These are phyloP conservation scores for Xenopus petersii DNA, from an alignment of 2,797 vertebrate species.

Conservation along the genomic window DNA sequence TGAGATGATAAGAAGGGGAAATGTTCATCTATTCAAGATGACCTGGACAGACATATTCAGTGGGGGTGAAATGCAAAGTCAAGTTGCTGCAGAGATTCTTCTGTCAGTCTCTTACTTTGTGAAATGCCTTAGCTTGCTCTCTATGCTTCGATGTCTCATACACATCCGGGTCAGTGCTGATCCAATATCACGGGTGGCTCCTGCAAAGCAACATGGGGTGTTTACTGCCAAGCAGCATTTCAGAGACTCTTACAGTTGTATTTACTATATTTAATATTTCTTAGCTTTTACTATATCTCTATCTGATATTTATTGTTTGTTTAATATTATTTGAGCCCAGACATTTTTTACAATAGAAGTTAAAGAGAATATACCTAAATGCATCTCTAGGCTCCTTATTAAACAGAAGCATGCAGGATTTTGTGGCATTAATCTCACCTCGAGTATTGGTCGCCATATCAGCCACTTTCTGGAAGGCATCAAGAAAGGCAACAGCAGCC, in stretches of 20 bases:
- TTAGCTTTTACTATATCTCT: not conserved
- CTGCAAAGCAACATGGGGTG: slow-evolving; percentile 61
- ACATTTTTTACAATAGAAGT: not conserved
- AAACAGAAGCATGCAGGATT: not conserved
- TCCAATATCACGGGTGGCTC: slow-evolving; percentile 90
- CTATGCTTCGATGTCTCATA: slow-evolving; percentile 96
- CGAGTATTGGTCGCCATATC: slow-evolving; percentile 98
- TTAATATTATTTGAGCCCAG: not conserved
- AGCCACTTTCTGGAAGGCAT: slow-evolving; percentile 97
- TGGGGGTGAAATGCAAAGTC: no score
- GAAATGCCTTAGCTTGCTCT: slow-evolving; percentile 93
- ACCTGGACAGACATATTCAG: no score
- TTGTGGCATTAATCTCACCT: slow-evolving; percentile 69
- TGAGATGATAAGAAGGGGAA: no score
- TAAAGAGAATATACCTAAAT: no score
- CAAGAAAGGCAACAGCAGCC: slow-evolving; percentile 91
- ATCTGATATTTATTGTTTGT: not conserved
- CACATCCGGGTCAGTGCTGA: slow-evolving; percentile 95
- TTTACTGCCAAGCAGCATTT: not conserved
- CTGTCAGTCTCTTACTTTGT: slow-evolving; percentile 78
- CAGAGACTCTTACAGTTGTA: not conserved
- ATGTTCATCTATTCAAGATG: no score
- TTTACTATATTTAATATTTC: no score
- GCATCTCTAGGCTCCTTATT: not conserved
- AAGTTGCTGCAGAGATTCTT: not conserved